Evolutionary conservation across 2,797 vertebrate genomes (phyloP).

Genomic region (Manis pentadactyla): DNA sequence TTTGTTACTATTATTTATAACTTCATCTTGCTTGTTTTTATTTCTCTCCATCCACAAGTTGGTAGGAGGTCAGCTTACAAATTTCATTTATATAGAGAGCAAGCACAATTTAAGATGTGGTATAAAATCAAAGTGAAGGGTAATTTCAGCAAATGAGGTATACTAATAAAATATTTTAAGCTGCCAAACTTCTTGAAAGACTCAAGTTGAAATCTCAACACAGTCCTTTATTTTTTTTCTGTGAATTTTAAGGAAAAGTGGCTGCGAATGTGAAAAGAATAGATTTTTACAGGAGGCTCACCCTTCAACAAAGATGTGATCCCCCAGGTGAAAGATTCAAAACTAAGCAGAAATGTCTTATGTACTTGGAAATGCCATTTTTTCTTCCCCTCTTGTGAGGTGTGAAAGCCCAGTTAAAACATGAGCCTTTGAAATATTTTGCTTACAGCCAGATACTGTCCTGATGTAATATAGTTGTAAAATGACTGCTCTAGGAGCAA

Average conservation of each 20-base stretch:
- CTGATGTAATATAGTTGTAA: background rate
- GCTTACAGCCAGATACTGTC: background rate
- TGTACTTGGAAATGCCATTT: background rate
- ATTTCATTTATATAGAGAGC: slow-evolving; percentile 3
- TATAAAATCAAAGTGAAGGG: background rate
- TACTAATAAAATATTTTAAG: slow-evolving; percentile 7
- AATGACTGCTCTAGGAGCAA: background rate
- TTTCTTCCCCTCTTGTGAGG: no score
- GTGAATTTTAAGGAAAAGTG: slow-evolving; percentile 53
- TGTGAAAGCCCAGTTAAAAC: background rate
- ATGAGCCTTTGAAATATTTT: background rate
- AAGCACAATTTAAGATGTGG: background rate
- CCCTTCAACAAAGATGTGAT: background rate
- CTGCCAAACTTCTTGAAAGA: background rate
- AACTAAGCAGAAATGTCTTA: background rate
- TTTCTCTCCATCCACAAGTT: background rate
- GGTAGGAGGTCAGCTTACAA: background rate
- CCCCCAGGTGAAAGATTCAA: background rate
- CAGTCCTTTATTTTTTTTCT: background rate
- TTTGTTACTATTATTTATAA: background rate
- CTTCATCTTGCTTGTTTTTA: background rate
- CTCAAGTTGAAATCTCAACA: background rate
- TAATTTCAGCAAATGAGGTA: slow-evolving; percentile 12
- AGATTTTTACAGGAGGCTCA: slow-evolving; percentile 40
- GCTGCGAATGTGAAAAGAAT: background rate